Conservation (phyloP, 2,888 invertebrate species). For the Lomographa bimaculata region DNA sequence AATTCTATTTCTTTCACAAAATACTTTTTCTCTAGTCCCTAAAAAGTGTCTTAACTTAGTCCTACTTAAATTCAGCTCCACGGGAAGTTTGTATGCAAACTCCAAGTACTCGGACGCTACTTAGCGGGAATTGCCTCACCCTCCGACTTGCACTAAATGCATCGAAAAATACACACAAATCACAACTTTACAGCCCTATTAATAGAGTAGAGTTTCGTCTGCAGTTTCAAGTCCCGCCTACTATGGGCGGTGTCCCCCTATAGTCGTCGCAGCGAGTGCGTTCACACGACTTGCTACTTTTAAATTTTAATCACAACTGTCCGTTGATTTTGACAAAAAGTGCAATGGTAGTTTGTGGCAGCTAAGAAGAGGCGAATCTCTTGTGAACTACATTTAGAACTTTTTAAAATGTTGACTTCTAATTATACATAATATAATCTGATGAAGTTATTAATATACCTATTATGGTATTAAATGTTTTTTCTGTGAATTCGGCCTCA, state of each 20-base stretch:
- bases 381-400: too few relatives aligned
- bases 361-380: too few relatives aligned
- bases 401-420: too few relatives aligned
- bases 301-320: constrained; percentile 78
- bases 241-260: constrained; percentile 77
- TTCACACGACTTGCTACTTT: constrained; percentile 73
- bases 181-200: constrained; percentile 13
- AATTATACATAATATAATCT: too few relatives aligned
- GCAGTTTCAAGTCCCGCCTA: constrained; percentile 63
- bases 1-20: too few relatives aligned
- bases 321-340: constrained; percentile 73
- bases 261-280: constrained; percentile 63
- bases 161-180: constrained; percentile 34
- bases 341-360: constrained; percentile 60
- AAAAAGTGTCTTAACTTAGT: constrained; percentile 15
- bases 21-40: neutral
- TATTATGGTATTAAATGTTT: too few relatives aligned
- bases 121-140: constrained; percentile 69
- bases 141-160: constrained; percentile 70
- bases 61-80: constrained; percentile 22
- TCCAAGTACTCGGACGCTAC: constrained; percentile 67
- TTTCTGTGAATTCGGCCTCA: too few relatives aligned
- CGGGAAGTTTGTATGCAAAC: constrained; percentile 51
- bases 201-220: constrained; percentile 44
- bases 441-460: too few relatives aligned